Evolutionary conservation across 2,888 invertebrate genomes (phyloP).

Genomic region (Hedya salicella): DNA sequence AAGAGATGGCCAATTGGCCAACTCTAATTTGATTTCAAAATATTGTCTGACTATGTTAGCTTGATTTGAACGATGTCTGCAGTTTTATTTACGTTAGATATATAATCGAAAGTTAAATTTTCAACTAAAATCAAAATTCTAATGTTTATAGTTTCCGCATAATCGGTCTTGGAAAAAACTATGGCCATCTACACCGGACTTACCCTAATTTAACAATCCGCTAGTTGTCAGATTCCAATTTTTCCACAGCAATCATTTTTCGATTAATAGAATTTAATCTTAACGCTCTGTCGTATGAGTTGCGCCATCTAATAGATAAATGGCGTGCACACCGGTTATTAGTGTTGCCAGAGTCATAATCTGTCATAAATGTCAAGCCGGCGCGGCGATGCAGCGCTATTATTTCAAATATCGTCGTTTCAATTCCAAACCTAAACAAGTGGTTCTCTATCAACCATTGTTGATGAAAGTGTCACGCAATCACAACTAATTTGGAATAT

Average conservation of each 20-base stretch:
- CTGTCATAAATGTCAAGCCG: conserved; percentile 80
- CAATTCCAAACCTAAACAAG: conserved; percentile 70
- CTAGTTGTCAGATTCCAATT: conserved; percentile 58
- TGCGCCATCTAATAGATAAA: conserved; percentile 78
- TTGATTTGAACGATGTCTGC: too few relatives aligned
- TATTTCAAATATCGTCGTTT: conserved; percentile 74
- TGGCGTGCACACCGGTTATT: conserved; percentile 77
- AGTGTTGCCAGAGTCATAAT: conserved; percentile 75
- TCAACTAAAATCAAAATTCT: too few relatives aligned
- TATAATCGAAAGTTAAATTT: too few relatives aligned
- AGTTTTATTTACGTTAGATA: too few relatives aligned
- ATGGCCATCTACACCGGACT: too few relatives aligned
- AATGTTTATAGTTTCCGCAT: too few relatives aligned
- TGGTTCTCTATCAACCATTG: conserved; percentile 68
- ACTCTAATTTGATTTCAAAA: too few relatives aligned
- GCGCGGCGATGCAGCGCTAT: conserved; percentile 68
- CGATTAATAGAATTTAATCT: conserved; percentile 74
- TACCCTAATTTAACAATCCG: too few relatives aligned
- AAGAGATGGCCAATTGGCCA: too few relatives aligned
- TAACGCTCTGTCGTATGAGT: conserved; percentile 65
- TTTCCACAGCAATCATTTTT: conserved; percentile 66
- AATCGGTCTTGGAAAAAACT: too few relatives aligned
- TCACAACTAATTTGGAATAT: conserved; percentile 59
- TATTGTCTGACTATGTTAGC: too few relatives aligned
- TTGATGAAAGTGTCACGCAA: conserved; percentile 73